These are phyloP conservation scores for Phalera bucephala DNA, from an alignment of 2,888 invertebrate species.

Conservation along the genomic window DNA sequence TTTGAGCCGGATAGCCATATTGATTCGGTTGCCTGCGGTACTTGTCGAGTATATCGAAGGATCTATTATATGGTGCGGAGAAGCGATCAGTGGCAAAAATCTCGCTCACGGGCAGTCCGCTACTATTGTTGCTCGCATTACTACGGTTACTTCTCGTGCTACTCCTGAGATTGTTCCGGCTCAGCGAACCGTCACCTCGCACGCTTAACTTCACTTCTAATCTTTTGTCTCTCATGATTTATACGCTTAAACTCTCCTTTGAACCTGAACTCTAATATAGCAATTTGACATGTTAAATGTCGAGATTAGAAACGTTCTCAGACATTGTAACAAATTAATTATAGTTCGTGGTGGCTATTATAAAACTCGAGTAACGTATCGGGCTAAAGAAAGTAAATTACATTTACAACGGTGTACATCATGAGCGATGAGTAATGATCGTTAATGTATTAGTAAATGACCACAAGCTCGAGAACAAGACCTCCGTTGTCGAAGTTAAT, in stretches of 20 bases:
- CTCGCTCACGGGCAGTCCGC: constrained; percentile 64
- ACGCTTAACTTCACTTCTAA: constrained; percentile 75
- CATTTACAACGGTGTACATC: constrained; percentile 51
- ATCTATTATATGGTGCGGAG: constrained; percentile 63
- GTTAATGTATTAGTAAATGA: constrained; percentile 64
- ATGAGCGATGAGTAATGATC: constrained; percentile 66
- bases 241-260: constrained; percentile 30
- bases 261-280: constrained; percentile 22
- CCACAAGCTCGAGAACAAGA: constrained; percentile 62
- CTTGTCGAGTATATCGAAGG: constrained; percentile 67
- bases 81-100: constrained; percentile 73
- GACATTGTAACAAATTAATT: constrained; percentile 49
- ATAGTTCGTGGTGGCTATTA: constrained; percentile 41
- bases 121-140: constrained; percentile 56
- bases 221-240: constrained; percentile 75
- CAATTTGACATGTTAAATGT: constrained; percentile 39
- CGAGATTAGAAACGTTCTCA: constrained; percentile 40
- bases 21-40: constrained; percentile 61
- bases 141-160: constrained; percentile 70
- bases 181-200: constrained; percentile 72
- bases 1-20: constrained; percentile 69
- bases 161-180: constrained; percentile 64
- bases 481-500: constrained; percentile 61
- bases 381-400: constrained; percentile 64
- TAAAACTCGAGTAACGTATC: constrained; percentile 50